A percentile compares a stretch with the other conserved stretches of the same genome.
These are phyloP conservation scores for Candidula unifasciata DNA, from an alignment of 2,888 invertebrate species.

Conservation along the genomic window DNA sequence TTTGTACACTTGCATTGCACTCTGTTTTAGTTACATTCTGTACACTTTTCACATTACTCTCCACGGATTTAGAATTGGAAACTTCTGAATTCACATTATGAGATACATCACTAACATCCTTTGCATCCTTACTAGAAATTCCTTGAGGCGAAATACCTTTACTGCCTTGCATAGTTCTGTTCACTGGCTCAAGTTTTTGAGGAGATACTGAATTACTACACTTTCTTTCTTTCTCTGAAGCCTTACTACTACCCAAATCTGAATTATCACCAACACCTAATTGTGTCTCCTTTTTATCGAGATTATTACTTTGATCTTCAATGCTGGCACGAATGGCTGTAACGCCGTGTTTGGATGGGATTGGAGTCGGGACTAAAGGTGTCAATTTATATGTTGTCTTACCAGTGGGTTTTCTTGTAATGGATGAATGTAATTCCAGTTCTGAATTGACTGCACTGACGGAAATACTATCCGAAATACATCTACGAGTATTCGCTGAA, in stretches of 20 bases:
- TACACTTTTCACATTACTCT: slow-evolving; percentile 27
- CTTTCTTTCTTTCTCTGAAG: slow-evolving; percentile 6
- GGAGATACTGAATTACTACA: slow-evolving; percentile 41
- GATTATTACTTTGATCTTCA: slow-evolving; percentile 24
- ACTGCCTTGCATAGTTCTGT: slow-evolving; percentile 46
- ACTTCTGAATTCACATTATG: slow-evolving; percentile 12
- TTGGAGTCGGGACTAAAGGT: slow-evolving; percentile 42
- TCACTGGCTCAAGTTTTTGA: slow-evolving; percentile 30
- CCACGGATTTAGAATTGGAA: background rate
- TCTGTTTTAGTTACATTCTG: slow-evolving; percentile 14
- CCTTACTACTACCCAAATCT: slow-evolving; percentile 21
- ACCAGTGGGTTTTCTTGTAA: slow-evolving; percentile 13
- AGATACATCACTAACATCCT: background rate
- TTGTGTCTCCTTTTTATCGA: slow-evolving; percentile 37
- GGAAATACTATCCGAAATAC: slow-evolving; percentile 50
- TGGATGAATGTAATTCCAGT: slow-evolving; percentile 12
- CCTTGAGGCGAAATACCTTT: slow-evolving; percentile 27
- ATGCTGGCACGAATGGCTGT: slow-evolving; percentile 29
- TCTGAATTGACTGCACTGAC: slow-evolving; percentile 45
- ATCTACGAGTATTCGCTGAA: slow-evolving; percentile 24
- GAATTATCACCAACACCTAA: slow-evolving; percentile 34
- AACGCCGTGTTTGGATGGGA: slow-evolving; percentile 43
- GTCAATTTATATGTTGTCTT: slow-evolving; percentile 40
- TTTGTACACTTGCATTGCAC: slow-evolving; percentile 11
- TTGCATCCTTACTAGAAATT: slow-evolving; percentile 28